phyloP scores from a whole-genome alignment of 2,888 invertebrate genomes.

The Cantharis nigra region DNA sequence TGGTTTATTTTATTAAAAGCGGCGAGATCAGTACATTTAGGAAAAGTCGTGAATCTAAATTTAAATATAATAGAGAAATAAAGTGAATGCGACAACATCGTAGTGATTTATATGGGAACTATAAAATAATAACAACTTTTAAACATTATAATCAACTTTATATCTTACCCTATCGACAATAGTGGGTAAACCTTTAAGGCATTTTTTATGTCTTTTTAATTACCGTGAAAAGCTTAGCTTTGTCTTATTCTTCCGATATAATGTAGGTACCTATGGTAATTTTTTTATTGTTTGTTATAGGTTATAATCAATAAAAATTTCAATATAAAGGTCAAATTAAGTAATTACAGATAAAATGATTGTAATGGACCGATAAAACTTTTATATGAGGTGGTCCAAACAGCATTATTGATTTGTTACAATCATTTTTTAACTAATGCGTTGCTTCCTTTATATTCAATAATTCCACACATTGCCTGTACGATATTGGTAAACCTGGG shows the following conservation, averaged over 20 bases:
- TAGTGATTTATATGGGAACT: slow-evolving; percentile 28
- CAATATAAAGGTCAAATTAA: not conserved
- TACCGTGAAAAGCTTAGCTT: slow-evolving; percentile 17
- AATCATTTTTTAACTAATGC: not conserved
- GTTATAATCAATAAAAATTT: not conserved
- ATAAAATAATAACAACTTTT: slow-evolving; percentile 25
- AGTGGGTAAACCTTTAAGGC: slow-evolving; percentile 22
- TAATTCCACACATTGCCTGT: not conserved
- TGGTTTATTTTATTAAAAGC: slow-evolving; percentile 9
- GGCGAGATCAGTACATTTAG: not conserved
- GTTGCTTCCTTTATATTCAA: not conserved
- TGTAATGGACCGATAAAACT: not conserved
- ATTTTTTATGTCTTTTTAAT: slow-evolving; percentile 19
- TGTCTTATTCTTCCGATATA: not conserved
- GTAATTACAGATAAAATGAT: not conserved
- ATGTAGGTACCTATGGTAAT: not conserved
- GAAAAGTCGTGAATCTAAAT: slow-evolving; percentile 6
- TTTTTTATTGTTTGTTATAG: not conserved
- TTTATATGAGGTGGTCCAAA: not conserved
- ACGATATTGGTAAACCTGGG: too few relatives aligned
- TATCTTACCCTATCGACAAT: slow-evolving; percentile 23
- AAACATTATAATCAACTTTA: slow-evolving; percentile 29
- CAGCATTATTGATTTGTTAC: not conserved
- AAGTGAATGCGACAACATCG: slow-evolving; percentile 8
- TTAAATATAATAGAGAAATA: slow-evolving; percentile 28